Percentiles rank a stretch among this genome's conserved stretches.
These are phyloP conservation scores for Trachymyrmex cornetzi DNA, from an alignment of 1,140 invertebrate genomes.

Conservation along the genomic window DNA sequence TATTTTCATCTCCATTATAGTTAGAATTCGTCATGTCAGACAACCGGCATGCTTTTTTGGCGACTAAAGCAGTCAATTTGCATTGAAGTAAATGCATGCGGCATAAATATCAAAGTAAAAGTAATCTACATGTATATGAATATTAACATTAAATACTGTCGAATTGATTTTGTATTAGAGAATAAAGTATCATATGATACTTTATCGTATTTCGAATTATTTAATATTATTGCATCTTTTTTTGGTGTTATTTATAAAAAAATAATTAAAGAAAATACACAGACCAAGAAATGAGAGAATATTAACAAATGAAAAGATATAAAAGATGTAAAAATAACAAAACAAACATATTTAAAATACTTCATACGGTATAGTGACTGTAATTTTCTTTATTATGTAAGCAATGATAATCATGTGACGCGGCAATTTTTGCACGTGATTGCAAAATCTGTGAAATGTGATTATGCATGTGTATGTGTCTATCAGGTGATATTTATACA, in stretches of 20 bases:
- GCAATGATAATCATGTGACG: background rate
- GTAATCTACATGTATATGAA: background rate
- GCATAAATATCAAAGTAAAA: background rate
- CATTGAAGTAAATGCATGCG: background rate
- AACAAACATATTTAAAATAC: background rate
- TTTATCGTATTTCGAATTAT: background rate
- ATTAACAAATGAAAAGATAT: background rate
- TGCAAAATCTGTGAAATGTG: background rate
- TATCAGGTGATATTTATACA: background rate
- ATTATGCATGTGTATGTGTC: no score
- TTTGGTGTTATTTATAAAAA: background rate
- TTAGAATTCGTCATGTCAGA: background rate
- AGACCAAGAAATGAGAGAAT: background rate
- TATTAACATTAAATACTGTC: background rate
- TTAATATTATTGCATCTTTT: background rate
- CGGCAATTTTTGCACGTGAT: constrained; percentile 1
- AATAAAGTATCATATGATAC: background rate
- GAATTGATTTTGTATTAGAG: background rate
- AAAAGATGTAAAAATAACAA: background rate
- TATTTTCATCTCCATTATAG: background rate
- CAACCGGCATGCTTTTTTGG: background rate
- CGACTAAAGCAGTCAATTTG: background rate
- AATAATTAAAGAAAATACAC: background rate
- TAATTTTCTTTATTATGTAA: background rate
- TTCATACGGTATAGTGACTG: background rate